phyloP scores from a whole-genome alignment of 2,888 invertebrate genomes.

The Rhingia rostrata region DNA sequence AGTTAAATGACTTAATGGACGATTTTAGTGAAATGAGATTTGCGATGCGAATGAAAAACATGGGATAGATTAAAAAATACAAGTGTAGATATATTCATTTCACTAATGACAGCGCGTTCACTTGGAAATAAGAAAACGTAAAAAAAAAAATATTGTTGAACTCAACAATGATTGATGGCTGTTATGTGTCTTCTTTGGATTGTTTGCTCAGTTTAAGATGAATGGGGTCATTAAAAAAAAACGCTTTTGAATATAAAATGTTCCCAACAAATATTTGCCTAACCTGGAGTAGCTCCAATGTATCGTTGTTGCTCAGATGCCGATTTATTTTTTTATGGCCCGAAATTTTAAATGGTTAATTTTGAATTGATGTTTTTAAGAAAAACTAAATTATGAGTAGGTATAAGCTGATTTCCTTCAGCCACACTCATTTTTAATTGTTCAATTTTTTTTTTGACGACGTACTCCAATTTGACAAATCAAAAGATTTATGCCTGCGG shows the following conservation, averaged over 20 bases:
- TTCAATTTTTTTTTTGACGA: conserved; percentile 1
- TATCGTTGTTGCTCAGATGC: too few relatives aligned
- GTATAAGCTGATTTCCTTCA: too few relatives aligned
- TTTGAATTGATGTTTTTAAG: too few relatives aligned
- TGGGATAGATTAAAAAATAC: conserved; percentile 7
- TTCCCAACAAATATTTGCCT: conserved; percentile 31
- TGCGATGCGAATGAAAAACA: conserved; percentile 14
- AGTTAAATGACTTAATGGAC: conserved; percentile 48
- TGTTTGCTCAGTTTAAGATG: conserved; percentile 18
- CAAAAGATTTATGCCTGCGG: conserved; percentile 32
- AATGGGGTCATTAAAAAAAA: not conserved
- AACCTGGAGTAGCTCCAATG: not conserved
- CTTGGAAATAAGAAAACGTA: not conserved
- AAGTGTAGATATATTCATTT: not conserved
- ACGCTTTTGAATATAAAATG: conserved; percentile 4
- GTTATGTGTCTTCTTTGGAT: conserved; percentile 9
- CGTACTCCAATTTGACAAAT: conserved; percentile 22
- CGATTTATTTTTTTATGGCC: too few relatives aligned
- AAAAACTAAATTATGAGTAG: too few relatives aligned
- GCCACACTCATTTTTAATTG: not conserved
- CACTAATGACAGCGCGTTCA: conserved; percentile 23
- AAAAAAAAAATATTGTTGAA: not conserved
- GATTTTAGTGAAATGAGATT: conserved; percentile 54
- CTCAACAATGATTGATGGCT: conserved; percentile 27
- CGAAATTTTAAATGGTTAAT: too few relatives aligned